phyloP scores from a whole-genome alignment of 2,113 vertebrate genomes.

The Phocoena sinus region DNA sequence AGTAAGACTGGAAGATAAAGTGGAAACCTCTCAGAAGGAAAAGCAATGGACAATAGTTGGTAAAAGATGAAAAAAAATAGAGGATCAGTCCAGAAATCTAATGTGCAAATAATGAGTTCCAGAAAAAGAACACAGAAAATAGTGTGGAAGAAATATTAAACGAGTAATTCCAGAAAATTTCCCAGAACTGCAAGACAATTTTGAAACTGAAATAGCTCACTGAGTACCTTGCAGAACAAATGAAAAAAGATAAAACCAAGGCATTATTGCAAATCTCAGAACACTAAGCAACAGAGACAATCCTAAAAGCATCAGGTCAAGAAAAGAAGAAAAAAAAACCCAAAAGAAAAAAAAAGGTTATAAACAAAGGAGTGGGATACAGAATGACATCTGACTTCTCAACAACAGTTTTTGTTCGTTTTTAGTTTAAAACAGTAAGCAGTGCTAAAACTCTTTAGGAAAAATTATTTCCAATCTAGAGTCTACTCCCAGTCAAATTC shows the following conservation, averaged over 20 bases:
- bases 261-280: neutral
- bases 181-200: neutral
- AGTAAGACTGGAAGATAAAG: neutral
- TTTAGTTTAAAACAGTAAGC: neutral
- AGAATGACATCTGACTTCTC: neutral
- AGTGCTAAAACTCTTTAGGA: neutral
- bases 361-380: neutral
- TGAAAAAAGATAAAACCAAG: neutral
- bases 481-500: neutral
- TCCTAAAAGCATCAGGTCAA: neutral
- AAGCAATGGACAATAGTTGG: neutral
- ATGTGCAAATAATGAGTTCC: neutral
- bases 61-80: neutral
- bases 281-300: neutral
- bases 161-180: neutral
- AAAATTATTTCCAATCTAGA: neutral
- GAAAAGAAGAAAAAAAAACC: neutral
- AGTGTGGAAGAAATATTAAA: neutral
- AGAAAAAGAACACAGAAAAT: neutral
- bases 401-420: neutral
- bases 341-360: neutral
- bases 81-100: neutral
- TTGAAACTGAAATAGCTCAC: neutral
- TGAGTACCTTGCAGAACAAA: neutral
- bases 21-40: neutral